These are phyloP conservation scores for Muntiacus muntjak DNA, from an alignment of 2,113 vertebrate species.

Conservation along the genomic window DNA sequence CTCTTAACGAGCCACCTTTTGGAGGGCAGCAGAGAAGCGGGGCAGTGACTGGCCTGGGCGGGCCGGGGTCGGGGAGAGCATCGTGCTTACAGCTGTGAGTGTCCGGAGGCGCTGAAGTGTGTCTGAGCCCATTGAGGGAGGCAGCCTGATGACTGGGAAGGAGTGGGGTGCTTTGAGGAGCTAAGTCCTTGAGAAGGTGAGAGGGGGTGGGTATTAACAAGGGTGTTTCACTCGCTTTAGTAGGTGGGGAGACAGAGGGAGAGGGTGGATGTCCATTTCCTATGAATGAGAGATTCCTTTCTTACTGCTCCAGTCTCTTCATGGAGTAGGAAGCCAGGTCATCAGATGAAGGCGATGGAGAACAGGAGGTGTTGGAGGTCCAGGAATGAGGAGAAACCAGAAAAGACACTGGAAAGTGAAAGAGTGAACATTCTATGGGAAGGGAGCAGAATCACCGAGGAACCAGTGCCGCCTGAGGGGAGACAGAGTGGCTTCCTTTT, in stretches of 20 bases:
- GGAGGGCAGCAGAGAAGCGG: background rate
- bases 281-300: background rate
- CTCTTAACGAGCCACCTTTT: background rate
- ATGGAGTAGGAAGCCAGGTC: background rate
- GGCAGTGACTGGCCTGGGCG: background rate
- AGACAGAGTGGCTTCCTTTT: background rate
- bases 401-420: background rate
- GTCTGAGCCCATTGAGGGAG: background rate
- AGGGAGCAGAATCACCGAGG: background rate
- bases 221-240: background rate
- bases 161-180: background rate
- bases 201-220: background rate
- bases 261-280: no score
- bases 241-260: background rate
- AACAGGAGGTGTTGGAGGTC: background rate
- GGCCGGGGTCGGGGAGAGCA: background rate
- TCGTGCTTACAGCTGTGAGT: background rate
- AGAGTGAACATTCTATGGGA: background rate
- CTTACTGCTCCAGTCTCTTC: background rate
- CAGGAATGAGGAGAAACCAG: background rate
- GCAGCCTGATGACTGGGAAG: background rate
- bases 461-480: background rate
- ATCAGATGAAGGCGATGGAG: background rate
- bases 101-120: background rate
- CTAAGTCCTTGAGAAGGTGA: background rate